Percentiles rank a stretch among this genome's conserved stretches.
These are phyloP conservation scores for Celastrina argiolus DNA, from an alignment of 2,888 invertebrate species.

Conservation along the genomic window DNA sequence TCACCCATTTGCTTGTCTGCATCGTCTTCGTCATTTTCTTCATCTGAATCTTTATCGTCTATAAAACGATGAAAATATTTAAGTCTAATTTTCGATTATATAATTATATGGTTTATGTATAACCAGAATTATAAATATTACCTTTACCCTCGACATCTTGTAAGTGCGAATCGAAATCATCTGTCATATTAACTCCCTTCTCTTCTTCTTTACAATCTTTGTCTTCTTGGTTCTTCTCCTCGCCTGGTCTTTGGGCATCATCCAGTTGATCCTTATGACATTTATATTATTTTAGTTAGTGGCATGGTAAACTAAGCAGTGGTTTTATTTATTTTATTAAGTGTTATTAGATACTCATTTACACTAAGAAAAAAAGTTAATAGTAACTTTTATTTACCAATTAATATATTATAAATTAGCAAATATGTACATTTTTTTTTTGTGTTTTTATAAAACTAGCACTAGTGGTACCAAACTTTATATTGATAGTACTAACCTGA, in stretches of 20 bases:
- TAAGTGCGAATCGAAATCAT: constrained; percentile 93
- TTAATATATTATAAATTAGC: no score
- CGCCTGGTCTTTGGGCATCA: constrained; percentile 88
- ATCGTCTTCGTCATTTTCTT: constrained; percentile 85
- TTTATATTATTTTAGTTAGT: no score
- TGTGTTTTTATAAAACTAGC: no score
- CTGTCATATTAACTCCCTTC: constrained; percentile 96
- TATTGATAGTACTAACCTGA: constrained; percentile 47
- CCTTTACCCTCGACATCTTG: constrained; percentile 87
- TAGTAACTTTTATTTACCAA: no score
- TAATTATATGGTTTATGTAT: neutral
- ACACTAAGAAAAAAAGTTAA: no score
- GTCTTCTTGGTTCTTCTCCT: constrained; percentile 85
- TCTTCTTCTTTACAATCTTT: constrained; percentile 92
- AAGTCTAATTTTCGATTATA: no score
- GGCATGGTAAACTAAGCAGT: no score
- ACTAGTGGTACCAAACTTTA: no score
- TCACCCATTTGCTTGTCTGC: constrained; percentile 98
- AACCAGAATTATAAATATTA: constrained; percentile 24
- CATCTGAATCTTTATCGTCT: constrained; percentile 78
- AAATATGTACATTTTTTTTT: no score
- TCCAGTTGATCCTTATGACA: constrained; percentile 89
- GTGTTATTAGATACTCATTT: no score
- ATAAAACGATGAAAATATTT: neutral
- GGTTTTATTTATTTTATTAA: no score